Base-by-base conservation (phyloP, 2,888 invertebrate species). In the Drosophila suboccidentalis region DNA sequence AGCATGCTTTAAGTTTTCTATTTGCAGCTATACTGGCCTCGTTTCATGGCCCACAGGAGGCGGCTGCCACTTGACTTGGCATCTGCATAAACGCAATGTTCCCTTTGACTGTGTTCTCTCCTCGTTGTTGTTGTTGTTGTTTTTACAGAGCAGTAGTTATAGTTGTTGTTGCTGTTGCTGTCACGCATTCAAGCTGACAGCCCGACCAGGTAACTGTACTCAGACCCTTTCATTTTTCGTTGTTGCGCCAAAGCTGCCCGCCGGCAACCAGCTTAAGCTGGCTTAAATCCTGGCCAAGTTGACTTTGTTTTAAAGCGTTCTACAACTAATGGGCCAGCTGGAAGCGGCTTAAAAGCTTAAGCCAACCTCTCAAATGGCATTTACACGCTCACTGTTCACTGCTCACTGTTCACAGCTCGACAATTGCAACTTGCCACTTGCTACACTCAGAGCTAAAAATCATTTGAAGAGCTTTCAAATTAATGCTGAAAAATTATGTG, bases 81-180 rank as follows among this genome's bases (percentile, higher is more conserved):
- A 84, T 84, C 83, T 84, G 84, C 83, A 84, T 84, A 84, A 84
- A 84, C 81, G 89, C 83, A 83, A 65, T 39, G 75, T 67, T 57
- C 63, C 86, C 66, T 68, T 68, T 64, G 74, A 69, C 64, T 68
- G 59, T 51, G 17, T 26, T 50, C 29, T 54, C 57, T n/a, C 60
- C 60, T 59, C 61, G 64, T 55, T 59, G 39, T 44, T 43, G 60
- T 43, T 60, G 57, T 46, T 67, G 53, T 74, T 75, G 78, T 78
- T 53, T 26, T 17, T 17, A 17, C 49, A 8, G 26, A 36, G 54
- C 50, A 32, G 72, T 47, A 46, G 44, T 36, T 75, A 46, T 36
- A 13, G 34, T 61, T 75, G 78, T 29, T 15, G 41, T 41, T 41
- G 61, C 38, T 64, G 54, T 44, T 69, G 51, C 75, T 75, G 80